These are phyloP conservation scores for Eustalomyia histrio DNA, from an alignment of 2,888 invertebrate species.

Conservation along the genomic window DNA sequence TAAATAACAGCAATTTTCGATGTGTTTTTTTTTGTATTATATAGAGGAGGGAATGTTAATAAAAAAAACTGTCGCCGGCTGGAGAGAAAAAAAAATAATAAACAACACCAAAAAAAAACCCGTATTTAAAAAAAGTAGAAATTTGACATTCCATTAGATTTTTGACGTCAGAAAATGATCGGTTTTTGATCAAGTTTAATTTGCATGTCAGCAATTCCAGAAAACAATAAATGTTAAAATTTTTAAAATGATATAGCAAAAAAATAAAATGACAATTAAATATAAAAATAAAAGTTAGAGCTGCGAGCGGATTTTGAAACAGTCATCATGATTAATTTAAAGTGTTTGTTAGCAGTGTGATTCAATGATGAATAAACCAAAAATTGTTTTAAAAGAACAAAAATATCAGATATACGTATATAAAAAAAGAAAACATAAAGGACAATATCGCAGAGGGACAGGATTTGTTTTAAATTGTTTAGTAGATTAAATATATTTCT, in stretches of 20 bases:
- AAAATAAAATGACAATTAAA: constrained; percentile 10
- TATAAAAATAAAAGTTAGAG: constrained; percentile 58
- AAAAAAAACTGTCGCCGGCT: constrained; percentile 25
- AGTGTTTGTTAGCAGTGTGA: constrained; percentile 40
- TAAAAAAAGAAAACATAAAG: constrained; percentile 3
- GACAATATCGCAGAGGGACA: background rate
- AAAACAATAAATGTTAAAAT: constrained; percentile 33
- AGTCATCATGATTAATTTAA: constrained; percentile 58
- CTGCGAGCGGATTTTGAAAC: constrained; percentile 47
- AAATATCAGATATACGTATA: too few relatives aligned
- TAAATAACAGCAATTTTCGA: constrained; percentile 6
- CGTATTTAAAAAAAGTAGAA: constrained; percentile 61
- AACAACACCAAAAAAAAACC: background rate
- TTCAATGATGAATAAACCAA: background rate
- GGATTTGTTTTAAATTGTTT: background rate
- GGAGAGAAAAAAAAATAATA: background rate
- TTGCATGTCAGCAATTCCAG: constrained; percentile 59
- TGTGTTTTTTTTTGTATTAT: constrained; percentile 7
- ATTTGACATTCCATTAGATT: constrained; percentile 72
- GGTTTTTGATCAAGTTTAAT: constrained; percentile 23
- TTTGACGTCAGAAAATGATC: constrained; percentile 74
- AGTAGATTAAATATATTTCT: background rate
- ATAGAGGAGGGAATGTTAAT: constrained; percentile 15
- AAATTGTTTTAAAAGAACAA: background rate
- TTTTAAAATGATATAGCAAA: constrained; percentile 17